Base-by-base conservation (phyloP, 2,888 invertebrate genomes). In the Nemurella pictetii region DNA sequence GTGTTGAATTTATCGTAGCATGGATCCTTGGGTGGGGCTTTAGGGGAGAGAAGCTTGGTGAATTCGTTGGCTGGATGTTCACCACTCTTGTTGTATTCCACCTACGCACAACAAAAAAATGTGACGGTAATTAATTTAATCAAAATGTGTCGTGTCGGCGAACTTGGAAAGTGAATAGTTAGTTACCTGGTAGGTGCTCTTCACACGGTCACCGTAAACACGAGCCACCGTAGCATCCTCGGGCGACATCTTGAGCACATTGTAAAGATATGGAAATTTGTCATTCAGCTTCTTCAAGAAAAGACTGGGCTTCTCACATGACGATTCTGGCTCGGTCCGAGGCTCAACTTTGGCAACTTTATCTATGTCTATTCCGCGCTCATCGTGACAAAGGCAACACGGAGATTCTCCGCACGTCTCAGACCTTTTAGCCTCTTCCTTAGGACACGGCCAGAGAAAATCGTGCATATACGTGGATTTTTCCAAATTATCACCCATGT, bases 181-280 rank as follows among this genome's bases (percentile, higher is more conserved):
- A 12, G 5, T 27, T 0, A 92, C 91, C 89, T 93, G 93, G 89
- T 94, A 94, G 0, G 94, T 94, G 0, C 93, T 92, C 87, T 92
- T 92, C 86, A 93, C 90, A 35, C 94, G 90, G 87, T 94, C 94
- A 7, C 91, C 89, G 88, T 94, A 93, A 29, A 94, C 92, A n/a
- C 93, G 90, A 85, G 92, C 92, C 85, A 93, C 91, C 80, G 93
- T 89, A 35, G 89, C 88, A 83, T 93, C 93, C 0, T 92, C 92
- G 0, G 94, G 92, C 29, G 93, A 92, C 80, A 91, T 92, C 88
- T 93, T 92, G 78, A 94, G 88, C 83, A 93, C 92, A 89, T 93
- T 93, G 89, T 94, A 94, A 87, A 94, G 92, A 91, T 92, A 93
- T 35, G 94, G 94, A 88, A 93, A 93, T 87, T 94, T 94, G 73